Conservation (phyloP, 2,797 vertebrate genomes). For the Melopsittacus undulatus region DNA sequence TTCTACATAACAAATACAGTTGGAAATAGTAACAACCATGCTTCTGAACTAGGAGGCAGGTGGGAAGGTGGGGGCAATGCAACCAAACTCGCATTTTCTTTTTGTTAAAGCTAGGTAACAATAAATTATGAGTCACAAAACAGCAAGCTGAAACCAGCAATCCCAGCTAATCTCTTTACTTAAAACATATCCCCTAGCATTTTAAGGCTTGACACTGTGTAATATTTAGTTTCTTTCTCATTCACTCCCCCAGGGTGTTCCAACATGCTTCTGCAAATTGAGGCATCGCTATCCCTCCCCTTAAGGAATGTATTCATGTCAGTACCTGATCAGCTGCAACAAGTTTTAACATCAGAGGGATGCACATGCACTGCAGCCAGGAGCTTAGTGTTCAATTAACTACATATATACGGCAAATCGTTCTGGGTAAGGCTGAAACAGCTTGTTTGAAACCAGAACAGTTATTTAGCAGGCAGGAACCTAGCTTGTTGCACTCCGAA, state of each 20-base stretch:
- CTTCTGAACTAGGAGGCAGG: background rate
- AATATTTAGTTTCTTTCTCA: slow-evolving; percentile 48
- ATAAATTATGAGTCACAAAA: slow-evolving; percentile 22
- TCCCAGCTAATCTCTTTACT: slow-evolving; percentile 45
- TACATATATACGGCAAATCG: background rate
- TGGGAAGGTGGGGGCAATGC: background rate
- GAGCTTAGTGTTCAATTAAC: background rate
- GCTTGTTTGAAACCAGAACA: background rate
- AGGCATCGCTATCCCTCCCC: slow-evolving; percentile 19
- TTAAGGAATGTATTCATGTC: slow-evolving; percentile 65
- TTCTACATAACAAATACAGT: background rate
- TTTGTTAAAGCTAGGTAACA: background rate
- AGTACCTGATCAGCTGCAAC: slow-evolving; percentile 62
- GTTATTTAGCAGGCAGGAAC: background rate
- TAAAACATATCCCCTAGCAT: slow-evolving; percentile 21
- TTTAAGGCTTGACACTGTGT: slow-evolving; percentile 42
- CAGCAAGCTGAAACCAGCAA: slow-evolving; percentile 60
- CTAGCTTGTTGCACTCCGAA: background rate
- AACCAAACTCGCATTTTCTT: background rate
- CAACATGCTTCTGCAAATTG: slow-evolving; percentile 6
- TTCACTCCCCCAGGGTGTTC: slow-evolving; percentile 12
- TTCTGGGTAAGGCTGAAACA: background rate
- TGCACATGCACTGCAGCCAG: background rate
- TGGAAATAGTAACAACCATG: background rate
- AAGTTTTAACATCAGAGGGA: slow-evolving; percentile 51